Percentiles rank a stretch among this genome's conserved stretches.
These are phyloP conservation scores for Bothrops alternatus DNA, from an alignment of 2,797 vertebrate species.

Conservation along the genomic window DNA sequence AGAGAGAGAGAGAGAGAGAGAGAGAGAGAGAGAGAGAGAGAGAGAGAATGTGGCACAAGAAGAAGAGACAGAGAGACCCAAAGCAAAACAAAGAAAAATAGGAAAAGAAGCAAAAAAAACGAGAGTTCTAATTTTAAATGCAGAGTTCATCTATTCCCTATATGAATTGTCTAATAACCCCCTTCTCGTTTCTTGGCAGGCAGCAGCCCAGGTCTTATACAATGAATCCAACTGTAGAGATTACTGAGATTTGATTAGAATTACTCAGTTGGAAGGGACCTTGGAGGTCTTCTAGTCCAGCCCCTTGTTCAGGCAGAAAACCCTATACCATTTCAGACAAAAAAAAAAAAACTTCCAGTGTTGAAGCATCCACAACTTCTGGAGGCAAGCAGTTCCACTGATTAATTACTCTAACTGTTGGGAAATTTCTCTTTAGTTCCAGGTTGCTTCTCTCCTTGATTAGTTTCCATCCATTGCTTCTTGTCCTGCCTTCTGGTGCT, in stretches of 20 bases:
- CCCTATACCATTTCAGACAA: background rate
- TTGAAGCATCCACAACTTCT: background rate
- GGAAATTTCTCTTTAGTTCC: background rate
- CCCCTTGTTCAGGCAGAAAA: background rate
- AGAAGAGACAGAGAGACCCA: background rate
- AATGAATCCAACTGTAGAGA: background rate
- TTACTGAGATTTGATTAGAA: background rate
- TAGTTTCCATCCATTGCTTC: background rate
- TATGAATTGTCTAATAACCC: conserved; percentile 5
- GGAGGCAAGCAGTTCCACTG: background rate
- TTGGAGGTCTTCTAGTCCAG: background rate
- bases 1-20: background rate
- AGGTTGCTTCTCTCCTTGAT: background rate
- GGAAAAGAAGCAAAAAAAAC: background rate
- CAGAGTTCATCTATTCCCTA: background rate
- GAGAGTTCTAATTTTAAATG: background rate
- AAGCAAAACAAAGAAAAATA: background rate
- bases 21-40: background rate
- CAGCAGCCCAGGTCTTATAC: conserved; percentile 16
- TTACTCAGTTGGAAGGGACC: background rate
- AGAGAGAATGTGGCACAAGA: background rate
- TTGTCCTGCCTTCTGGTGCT: background rate
- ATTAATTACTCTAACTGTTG: fast-evolving
- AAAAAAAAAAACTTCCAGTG: background rate
- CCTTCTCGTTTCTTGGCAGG: conserved; percentile 45